Percentiles rank a stretch among this genome's conserved stretches.
Conservation (phyloP, 2,888 invertebrate species). For the Habroteleia sp. region DNA sequence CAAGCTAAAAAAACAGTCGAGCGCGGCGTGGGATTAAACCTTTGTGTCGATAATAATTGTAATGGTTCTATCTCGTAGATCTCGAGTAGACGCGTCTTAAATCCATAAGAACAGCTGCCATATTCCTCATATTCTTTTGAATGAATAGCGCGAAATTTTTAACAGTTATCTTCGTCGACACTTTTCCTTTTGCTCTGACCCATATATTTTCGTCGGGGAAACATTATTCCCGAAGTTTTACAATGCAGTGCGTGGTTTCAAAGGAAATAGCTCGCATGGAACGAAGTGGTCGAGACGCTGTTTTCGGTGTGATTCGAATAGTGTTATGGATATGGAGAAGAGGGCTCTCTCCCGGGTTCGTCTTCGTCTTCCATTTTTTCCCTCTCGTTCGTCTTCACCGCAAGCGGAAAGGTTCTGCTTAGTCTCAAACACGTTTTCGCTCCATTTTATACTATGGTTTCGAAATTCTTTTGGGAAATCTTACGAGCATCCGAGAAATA, state of each 20-base stretch:
- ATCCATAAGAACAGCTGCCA: slow-evolving; percentile 26
- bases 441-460: slow-evolving; percentile 53
- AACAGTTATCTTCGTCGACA: slow-evolving; percentile 42
- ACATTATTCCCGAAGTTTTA: slow-evolving; percentile 35
- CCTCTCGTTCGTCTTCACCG: slow-evolving; percentile 6
- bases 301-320: slow-evolving; percentile 48
- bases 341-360: slow-evolving; percentile 15
- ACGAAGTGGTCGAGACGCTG: slow-evolving; percentile 37
- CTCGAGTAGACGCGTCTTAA: slow-evolving; percentile 6
- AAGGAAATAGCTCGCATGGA: slow-evolving; percentile 46
- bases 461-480: slow-evolving; percentile 58
- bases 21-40: slow-evolving; percentile 8
- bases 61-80: slow-evolving; percentile 23
- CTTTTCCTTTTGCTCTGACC: slow-evolving; percentile 36
- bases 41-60: slow-evolving; percentile 29
- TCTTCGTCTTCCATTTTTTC: neutral
- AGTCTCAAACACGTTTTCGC: slow-evolving; percentile 54
- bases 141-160: slow-evolving; percentile 44
- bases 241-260: slow-evolving; percentile 37
- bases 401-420: slow-evolving; percentile 52
- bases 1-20: slow-evolving; percentile 10
- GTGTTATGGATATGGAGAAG: slow-evolving; percentile 45
- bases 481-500: slow-evolving; percentile 51
- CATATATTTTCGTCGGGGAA: slow-evolving; percentile 38
- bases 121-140: slow-evolving; percentile 35